Evolutionary conservation across 2,113 vertebrate genomes (phyloP).

Genomic region (Tachuris rubrigastra): DNA sequence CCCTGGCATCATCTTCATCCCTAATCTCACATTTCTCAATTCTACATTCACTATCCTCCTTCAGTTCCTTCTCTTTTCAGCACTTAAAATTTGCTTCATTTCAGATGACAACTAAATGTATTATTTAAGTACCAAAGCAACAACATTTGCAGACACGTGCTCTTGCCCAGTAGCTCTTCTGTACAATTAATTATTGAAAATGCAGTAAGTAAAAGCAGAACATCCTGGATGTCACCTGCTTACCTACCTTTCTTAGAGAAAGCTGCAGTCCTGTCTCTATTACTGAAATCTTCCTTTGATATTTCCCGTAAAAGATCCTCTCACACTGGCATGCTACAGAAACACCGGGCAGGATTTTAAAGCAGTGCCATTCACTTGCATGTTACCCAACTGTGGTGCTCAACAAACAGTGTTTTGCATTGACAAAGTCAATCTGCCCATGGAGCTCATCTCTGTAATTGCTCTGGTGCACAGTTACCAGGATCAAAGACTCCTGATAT

Average conservation of each 20-base stretch:
- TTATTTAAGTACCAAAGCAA: not conserved
- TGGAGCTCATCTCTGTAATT: not conserved
- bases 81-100: not conserved
- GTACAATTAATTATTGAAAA: not conserved
- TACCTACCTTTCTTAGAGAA: not conserved
- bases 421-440: not conserved
- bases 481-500: not conserved
- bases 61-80: not conserved
- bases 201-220: not conserved
- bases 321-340: not conserved
- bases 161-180: not conserved
- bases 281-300: not conserved
- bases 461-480: not conserved
- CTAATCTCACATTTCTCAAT: not conserved
- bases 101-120: not conserved
- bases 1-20: not conserved
- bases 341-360: not conserved
- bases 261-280: not conserved
- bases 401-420: not conserved
- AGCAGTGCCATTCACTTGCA: not conserved
- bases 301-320: not conserved
- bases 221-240: not conserved
- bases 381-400: rapidly evolving
- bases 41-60: not conserved
- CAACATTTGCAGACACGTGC: rapidly evolving